Base-by-base conservation (phyloP, 2,113 vertebrate genomes). In the Chunga burmeisteri region DNA sequence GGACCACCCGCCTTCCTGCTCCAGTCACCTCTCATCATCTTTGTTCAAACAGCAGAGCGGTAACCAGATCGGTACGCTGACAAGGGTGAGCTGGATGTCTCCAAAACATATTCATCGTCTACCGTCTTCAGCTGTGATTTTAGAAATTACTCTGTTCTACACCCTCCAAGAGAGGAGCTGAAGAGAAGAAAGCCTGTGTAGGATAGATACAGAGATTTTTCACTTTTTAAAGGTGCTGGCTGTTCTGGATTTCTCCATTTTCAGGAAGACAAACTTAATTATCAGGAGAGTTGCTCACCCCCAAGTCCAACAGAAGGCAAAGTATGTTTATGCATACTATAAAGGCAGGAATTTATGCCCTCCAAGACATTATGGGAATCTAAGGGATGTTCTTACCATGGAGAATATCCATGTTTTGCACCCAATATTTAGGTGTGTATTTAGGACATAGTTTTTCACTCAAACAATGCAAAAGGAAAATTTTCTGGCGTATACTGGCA, bases 1-100 rank as follows among this genome's bases (percentile, higher is more conserved):
- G 67, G 46, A 94, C 52, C 2, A 2, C 15, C 47, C 68, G 20
- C 27, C 46, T 81, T 63, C 42, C 65, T 5, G 2, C 30, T 63
- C 58, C 58, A 75, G 27, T n/a, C 10, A 34, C 8, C 32, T 49
- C 44, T 75, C 58, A 30, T 30, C 36, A 34, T 22, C 36, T 73
- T 29, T 0, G 0, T 88, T 80, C 61, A 61, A 36, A 70, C 14
- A 36, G 58, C 40, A 70, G 79, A 79, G n/a, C 34, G 6, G 44
- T 2, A 8, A 87, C 30, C 46, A 71, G 32, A 34, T 7, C 9
- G 1, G 1, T 27, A 59, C 3, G 2, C 16, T 40, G n/a, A 73
- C 0, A 8, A 42, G 42, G 58, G 38, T 49, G 50, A 68, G 53
- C 16, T 40, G 47, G 44, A 36, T 2, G 0, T 68, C 40, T 68